Evolutionary conservation across 2,888 invertebrate species (phyloP).

Genomic region (Lasioglossum lativentre): DNA sequence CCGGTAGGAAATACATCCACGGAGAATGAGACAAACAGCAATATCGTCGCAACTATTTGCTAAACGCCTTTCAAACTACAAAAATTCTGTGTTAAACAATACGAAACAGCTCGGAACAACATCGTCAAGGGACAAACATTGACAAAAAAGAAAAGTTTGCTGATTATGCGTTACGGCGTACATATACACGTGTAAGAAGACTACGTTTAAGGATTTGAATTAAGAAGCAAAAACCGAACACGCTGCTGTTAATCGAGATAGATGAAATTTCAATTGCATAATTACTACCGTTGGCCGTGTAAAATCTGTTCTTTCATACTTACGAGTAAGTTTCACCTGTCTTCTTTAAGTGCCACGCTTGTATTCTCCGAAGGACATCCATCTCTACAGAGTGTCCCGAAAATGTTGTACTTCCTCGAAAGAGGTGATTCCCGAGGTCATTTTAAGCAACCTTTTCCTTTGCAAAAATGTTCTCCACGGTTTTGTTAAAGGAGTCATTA

Average conservation of each 20-base stretch:
- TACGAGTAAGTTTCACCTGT: conserved; percentile 64
- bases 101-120: conserved; percentile 7
- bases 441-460: not conserved
- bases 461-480: not conserved
- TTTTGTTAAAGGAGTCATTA: not conserved
- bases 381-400: not conserved
- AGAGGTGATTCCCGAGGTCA: too few species aligned
- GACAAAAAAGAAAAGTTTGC: not conserved
- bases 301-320: conserved; percentile 61
- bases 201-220: conserved; percentile 19
- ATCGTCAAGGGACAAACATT: not conserved
- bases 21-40: conserved; percentile 19
- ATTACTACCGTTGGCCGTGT: conserved; percentile 47
- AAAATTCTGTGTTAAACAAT: conserved; percentile 26
- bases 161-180: conserved; percentile 18
- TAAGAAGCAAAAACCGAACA: conserved; percentile 51
- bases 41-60: conserved; percentile 38
- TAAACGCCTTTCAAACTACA: conserved; percentile 32
- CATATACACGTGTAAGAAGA: not conserved
- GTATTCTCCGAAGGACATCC: conserved; percentile 54
- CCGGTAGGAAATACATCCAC: conserved; percentile 17
- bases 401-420: conserved; percentile 1
- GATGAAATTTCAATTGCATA: conserved; percentile 37
- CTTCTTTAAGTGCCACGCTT: conserved; percentile 69
- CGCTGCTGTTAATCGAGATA: conserved; percentile 29